Evolutionary conservation across 2,113 vertebrate species (phyloP).

Genomic region (Microcebus jonahi): DNA sequence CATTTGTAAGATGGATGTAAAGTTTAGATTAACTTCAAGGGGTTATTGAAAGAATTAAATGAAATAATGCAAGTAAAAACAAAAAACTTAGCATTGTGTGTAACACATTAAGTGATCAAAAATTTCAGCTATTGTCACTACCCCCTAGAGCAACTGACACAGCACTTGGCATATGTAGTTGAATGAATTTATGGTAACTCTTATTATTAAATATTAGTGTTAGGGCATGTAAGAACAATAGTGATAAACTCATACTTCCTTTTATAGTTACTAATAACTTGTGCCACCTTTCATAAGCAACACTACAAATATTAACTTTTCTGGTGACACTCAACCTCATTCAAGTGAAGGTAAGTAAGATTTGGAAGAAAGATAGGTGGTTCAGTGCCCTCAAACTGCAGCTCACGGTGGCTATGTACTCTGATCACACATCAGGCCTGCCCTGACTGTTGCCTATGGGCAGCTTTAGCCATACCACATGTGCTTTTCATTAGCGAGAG

Average conservation of each 20-base stretch:
- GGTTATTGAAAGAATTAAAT: neutral
- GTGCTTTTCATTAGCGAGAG: conserved; percentile 70
- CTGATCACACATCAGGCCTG: conserved; percentile 28
- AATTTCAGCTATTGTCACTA: neutral
- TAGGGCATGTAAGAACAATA: neutral
- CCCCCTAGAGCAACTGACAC: neutral
- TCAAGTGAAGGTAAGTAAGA: neutral
- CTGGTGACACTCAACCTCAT: neutral
- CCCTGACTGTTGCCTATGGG: conserved; percentile 36
- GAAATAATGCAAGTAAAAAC: neutral
- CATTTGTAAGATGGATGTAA: neutral
- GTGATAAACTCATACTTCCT: neutral
- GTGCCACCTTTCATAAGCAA: neutral
- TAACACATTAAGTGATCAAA: neutral
- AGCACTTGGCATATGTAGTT: neutral
- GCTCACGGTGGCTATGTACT: conserved; percentile 1
- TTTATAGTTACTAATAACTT: neutral
- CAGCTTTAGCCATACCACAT: conserved; percentile 43
- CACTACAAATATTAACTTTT: neutral
- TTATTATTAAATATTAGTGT: neutral
- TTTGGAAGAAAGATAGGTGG: neutral
- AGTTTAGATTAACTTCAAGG: neutral
- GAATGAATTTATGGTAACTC: neutral
- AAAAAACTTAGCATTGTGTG: neutral
- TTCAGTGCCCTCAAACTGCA: neutral